Evolutionary conservation across 2,888 invertebrate species (phyloP).

Genomic region (Rosalia funebris): DNA sequence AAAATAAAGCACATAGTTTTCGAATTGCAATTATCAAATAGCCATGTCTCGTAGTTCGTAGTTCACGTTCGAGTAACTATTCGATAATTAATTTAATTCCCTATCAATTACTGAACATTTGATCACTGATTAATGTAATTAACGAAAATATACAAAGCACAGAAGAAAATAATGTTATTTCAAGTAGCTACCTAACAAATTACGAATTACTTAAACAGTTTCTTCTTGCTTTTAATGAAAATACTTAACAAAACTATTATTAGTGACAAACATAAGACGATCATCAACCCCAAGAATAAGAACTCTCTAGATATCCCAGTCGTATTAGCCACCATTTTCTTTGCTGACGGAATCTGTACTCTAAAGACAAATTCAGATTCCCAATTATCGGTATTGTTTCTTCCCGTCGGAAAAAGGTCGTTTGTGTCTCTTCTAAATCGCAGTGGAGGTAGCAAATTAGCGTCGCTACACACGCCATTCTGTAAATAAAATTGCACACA

Average conservation of each 20-base stretch:
- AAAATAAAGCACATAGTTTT: no score
- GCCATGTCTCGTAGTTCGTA: no score
- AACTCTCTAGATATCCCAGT: slow-evolving; percentile 3
- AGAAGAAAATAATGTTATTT: no score
- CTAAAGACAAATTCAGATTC: slow-evolving; percentile 28
- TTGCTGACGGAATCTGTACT: slow-evolving; percentile 22
- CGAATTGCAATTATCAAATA: no score
- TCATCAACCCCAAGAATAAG: slow-evolving; percentile 12
- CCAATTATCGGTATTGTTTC: slow-evolving; percentile 24
- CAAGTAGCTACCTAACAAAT: no score
- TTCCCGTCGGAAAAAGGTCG: background rate
- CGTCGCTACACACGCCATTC: slow-evolving; percentile 30
- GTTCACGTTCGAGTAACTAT: no score
- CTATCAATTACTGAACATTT: no score
- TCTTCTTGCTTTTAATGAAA: slow-evolving; percentile 5
- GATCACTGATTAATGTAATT: no score
- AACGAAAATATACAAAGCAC: no score
- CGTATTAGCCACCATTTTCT: background rate
- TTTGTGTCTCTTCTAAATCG: slow-evolving; percentile 21
- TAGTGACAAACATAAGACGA: slow-evolving; percentile 4
- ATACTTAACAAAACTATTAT: slow-evolving; percentile 6
- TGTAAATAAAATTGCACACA: no score
- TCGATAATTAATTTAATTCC: no score
- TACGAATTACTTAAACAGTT: no score
- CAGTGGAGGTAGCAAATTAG: slow-evolving; percentile 20